These are phyloP conservation scores for Sphenopsis melanotis DNA, from an alignment of 2,797 vertebrate genomes.

Conservation along the genomic window DNA sequence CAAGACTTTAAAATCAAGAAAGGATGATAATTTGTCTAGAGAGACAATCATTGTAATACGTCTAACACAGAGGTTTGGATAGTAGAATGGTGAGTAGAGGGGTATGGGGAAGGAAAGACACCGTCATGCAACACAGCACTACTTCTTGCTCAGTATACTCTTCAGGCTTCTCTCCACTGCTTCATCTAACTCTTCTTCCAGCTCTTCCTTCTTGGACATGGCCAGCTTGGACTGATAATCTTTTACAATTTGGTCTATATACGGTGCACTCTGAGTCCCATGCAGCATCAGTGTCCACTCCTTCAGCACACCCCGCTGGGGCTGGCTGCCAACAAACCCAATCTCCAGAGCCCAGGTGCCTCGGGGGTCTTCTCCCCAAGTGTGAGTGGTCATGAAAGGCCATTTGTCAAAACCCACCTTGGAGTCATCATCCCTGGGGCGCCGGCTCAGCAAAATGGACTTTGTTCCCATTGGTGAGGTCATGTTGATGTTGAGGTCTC, in stretches of 20 bases:
- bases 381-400: constrained; percentile 99
- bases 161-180: constrained; percentile 96
- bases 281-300: constrained; percentile 99
- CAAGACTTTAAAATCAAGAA: constrained; percentile 75
- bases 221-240: constrained; percentile 99
- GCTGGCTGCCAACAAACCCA: constrained; percentile 84
- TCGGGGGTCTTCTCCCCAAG: constrained; percentile 98
- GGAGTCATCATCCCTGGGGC: constrained; percentile 92
- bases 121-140: constrained; percentile 75
- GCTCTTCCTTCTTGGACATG: constrained; percentile 99
- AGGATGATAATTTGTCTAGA: constrained; percentile 72
- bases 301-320: constrained; percentile 88
- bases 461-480: constrained; percentile 98
- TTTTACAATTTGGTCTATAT: constrained; percentile 97
- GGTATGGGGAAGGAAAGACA: constrained; percentile 42
- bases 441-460: constrained; percentile 93
- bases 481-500: constrained; percentile 97
- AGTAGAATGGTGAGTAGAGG: constrained; percentile 67
- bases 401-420: constrained; percentile 99
- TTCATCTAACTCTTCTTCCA: constrained; percentile 97
- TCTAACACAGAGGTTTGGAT: constrained; percentile 66
- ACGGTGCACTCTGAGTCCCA: constrained; percentile 96
- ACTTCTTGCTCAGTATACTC: constrained; percentile 93
- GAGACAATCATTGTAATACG: constrained; percentile 76
- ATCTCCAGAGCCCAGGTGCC: constrained; percentile 94